A percentile compares a stretch with the other conserved stretches of the same genome.
These are phyloP conservation scores for Pseudorectes ferrugineus DNA, from an alignment of 2,113 vertebrate genomes.

Conservation along the genomic window DNA sequence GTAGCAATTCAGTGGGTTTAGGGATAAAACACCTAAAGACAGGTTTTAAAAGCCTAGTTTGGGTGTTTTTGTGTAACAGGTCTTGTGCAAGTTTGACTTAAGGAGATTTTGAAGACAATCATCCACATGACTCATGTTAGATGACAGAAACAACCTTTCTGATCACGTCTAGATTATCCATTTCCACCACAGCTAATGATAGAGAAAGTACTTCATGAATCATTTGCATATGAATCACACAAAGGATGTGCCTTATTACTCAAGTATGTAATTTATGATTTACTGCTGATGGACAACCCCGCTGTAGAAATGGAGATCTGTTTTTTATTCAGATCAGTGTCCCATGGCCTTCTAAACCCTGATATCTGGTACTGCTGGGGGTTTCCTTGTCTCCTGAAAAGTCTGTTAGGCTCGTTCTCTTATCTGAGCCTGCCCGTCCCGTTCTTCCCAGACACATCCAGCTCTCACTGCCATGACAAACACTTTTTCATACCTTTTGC, in stretches of 20 bases:
- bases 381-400: background rate
- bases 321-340: background rate
- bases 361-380: background rate
- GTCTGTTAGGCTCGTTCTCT: background rate
- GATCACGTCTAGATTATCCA: background rate
- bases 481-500: background rate
- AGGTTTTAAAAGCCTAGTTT: background rate
- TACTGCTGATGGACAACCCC: background rate
- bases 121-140: background rate
- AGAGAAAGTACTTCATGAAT: conserved; percentile 14
- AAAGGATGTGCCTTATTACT: background rate
- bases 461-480: background rate
- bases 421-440: background rate
- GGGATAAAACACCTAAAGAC: background rate
- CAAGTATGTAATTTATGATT: background rate
- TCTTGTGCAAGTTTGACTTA: background rate
- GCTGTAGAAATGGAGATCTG: background rate
- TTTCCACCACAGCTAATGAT: background rate
- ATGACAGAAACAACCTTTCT: background rate
- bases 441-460: background rate
- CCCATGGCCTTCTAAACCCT: background rate
- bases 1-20: background rate
- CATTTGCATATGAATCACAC: background rate
- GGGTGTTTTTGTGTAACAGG: background rate
- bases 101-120: background rate